phyloP scores from a whole-genome alignment of 2,797 vertebrate species.

The Lagodon rhomboides region DNA sequence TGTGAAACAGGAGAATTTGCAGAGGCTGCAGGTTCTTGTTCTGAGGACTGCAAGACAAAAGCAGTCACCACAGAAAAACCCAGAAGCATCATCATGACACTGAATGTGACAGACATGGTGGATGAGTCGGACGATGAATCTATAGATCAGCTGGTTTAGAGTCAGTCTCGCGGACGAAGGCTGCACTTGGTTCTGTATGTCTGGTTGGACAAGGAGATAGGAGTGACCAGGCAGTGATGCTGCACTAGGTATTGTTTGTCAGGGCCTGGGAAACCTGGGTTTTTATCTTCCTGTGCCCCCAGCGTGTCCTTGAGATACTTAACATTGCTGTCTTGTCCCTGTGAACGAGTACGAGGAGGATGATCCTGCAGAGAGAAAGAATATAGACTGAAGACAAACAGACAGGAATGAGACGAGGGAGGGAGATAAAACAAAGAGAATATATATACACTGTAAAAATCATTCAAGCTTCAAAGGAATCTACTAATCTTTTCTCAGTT shows the following conservation, averaged over 20 bases:
- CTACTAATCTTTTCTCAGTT: no score
- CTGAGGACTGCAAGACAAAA: constrained; percentile 75
- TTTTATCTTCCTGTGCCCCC: constrained; percentile 82
- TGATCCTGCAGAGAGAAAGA: constrained; percentile 38
- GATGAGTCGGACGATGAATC: not conserved
- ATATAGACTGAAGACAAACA: constrained; percentile 28
- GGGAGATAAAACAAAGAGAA: not conserved
- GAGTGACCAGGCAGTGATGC: constrained; percentile 55
- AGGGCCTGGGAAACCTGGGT: constrained; percentile 81
- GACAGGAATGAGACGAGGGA: constrained; percentile 31
- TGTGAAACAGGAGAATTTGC: constrained; percentile 18
- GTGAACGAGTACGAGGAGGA: constrained; percentile 75
- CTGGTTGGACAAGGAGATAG: constrained; percentile 52
- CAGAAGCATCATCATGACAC: constrained; percentile 60
- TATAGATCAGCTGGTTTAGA: constrained; percentile 14
- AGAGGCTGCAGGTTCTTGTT: constrained; percentile 50
- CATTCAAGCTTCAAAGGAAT: no score
- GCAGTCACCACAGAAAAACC: constrained; percentile 66
- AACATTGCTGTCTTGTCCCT: constrained; percentile 83
- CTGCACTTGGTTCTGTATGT: constrained; percentile 14
- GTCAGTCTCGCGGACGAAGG: not conserved
- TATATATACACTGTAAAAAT: no score
- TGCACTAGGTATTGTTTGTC: constrained; percentile 68
- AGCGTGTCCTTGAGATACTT: constrained; percentile 86
- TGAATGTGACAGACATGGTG: constrained; percentile 70